Percentiles rank a stretch among this genome's conserved stretches.
These are phyloP conservation scores for Hassar affinis DNA, from an alignment of 2,113 vertebrate species.

Conservation along the genomic window DNA sequence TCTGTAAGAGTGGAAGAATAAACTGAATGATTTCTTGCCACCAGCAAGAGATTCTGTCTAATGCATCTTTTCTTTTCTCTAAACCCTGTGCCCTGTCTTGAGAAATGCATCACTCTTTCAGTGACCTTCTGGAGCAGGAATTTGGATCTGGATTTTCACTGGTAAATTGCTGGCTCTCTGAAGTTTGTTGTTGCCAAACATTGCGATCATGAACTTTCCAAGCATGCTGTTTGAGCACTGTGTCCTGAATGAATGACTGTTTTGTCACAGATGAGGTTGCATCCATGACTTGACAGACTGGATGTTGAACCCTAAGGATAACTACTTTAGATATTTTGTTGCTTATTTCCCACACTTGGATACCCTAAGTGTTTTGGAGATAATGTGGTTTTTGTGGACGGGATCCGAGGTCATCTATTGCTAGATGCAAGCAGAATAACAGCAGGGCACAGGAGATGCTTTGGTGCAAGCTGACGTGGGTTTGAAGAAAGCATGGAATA, in stretches of 20 bases:
- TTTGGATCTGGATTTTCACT: constrained; percentile 28
- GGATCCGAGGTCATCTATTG: background rate
- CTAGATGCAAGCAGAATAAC: constrained; percentile 8
- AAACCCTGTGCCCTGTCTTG: background rate
- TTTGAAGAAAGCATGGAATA: constrained; percentile 7
- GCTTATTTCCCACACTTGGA: constrained; percentile 27
- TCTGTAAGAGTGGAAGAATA: constrained; percentile 38
- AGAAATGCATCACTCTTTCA: constrained; percentile 26
- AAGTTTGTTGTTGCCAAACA: constrained; percentile 33
- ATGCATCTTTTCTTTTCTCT: constrained; percentile 8
- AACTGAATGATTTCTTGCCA: constrained; percentile 36
- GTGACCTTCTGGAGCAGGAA: constrained; percentile 44
- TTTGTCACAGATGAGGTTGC: constrained; percentile 34
- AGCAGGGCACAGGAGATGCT: constrained; percentile 3
- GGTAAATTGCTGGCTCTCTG: constrained; percentile 35
- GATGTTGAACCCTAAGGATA: constrained; percentile 26
- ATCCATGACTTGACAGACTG: constrained; percentile 21
- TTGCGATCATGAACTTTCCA: constrained; percentile 45
- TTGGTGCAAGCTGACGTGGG: constrained; percentile 16
- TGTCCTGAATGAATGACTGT: constrained; percentile 5
- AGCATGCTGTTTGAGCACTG: constrained; percentile 6
- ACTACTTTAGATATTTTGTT: constrained; percentile 5
- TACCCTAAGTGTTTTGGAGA: constrained; percentile 19
- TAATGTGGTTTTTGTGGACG: background rate
- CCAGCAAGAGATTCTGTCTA: background rate